Evolutionary conservation across 2,113 vertebrate genomes (phyloP).

Genomic region (Protomyctophum bolini): DNA sequence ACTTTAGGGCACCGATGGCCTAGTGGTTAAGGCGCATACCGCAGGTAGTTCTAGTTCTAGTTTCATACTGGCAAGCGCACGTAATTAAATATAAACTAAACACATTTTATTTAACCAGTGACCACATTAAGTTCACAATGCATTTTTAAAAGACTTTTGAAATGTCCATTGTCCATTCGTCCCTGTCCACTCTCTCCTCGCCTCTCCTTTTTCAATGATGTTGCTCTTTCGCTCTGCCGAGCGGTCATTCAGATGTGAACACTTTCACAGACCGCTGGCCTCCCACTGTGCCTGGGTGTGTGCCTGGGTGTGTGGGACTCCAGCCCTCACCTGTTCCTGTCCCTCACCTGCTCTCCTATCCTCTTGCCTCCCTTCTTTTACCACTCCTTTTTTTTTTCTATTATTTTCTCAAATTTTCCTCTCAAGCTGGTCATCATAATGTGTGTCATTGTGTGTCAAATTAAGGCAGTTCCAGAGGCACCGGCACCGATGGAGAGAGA

Average conservation of each 20-base stretch:
- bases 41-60: no score
- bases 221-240: conserved; percentile 43
- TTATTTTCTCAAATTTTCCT: no score
- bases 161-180: neutral
- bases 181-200: neutral
- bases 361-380: neutral
- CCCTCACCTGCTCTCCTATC: neutral
- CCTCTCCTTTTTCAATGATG: conserved; percentile 30
- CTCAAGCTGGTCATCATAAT: conserved; percentile 37
- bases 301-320: conserved; percentile 25
- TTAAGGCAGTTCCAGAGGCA: conserved; percentile 21
- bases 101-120: no score
- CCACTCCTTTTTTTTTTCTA: neutral
- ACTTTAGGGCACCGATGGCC: no score
- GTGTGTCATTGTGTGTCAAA: conserved; percentile 24
- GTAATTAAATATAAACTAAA: no score
- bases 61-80: no score
- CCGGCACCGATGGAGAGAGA: neutral
- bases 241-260: conserved; percentile 51
- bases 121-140: no score
- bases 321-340: neutral
- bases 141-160: no score
- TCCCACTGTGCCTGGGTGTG: conserved; percentile 40
- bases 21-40: no score
- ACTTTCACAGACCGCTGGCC: conserved; percentile 3